A percentile compares a stretch with the other conserved stretches of the same genome.
Conservation (phyloP, 1,140 invertebrate genomes). For the Harpegnathos saltator region DNA sequence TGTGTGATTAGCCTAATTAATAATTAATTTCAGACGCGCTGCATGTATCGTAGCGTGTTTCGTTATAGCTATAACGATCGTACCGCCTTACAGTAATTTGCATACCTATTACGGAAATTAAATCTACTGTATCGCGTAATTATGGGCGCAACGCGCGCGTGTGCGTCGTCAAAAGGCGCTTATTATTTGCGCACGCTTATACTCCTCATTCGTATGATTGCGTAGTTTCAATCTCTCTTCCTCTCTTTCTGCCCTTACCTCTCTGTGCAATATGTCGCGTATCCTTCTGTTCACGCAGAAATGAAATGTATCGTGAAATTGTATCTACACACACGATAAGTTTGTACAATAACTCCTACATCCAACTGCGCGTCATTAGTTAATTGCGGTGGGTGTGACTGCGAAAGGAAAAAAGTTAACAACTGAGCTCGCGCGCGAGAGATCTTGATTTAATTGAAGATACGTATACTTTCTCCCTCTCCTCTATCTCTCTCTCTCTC, state of each 20-base stretch:
- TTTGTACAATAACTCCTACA: too few species aligned
- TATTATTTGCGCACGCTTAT: not conserved
- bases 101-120: not conserved
- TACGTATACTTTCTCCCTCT: not conserved
- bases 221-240: too few species aligned
- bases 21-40: slow-evolving; percentile 3
- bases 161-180: not conserved
- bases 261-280: too few species aligned
- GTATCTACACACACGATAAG: too few species aligned
- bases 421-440: too few species aligned
- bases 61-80: not conserved
- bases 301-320: too few species aligned
- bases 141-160: not conserved
- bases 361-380: too few species aligned
- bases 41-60: not conserved
- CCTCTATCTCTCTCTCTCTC: too few species aligned
- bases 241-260: too few species aligned
- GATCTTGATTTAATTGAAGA: slow-evolving; percentile 33
- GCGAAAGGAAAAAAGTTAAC: not conserved
- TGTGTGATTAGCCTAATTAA: slow-evolving; percentile 9
- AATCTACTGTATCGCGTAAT: not conserved
- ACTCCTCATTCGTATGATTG: too few species aligned
- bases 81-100: not conserved
- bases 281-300: too few species aligned
- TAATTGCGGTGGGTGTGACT: not conserved